Evolutionary conservation across 2,113 vertebrate species (phyloP), one percentile per base, ranked within the genome.

Genomic region (Thymallus thymallus): DNA sequence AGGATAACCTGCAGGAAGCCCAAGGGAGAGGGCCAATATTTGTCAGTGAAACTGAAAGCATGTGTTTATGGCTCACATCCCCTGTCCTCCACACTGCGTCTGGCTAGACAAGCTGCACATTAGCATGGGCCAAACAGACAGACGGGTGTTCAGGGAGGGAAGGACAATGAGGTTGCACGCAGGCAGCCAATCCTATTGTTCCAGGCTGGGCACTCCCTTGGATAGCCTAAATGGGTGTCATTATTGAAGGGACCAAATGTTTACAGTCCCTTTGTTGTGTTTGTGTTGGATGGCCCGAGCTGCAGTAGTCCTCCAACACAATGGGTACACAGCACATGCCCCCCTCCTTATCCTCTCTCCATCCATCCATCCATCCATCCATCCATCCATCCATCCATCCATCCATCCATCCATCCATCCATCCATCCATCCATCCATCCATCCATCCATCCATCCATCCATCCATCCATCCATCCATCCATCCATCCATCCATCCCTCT

Each of bases 251-350:
- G 84, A 85, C 69, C 81, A 81, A 85, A 75, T 90, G 84, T 90
- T 92, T 89, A 87, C 84, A 86, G 80, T 80, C 74, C 78, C 78
- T 89, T 80, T 83, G 85, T 90, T 88, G 86, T 92, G 80, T 79
- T 78, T 64, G 76, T 82, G 81, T 88, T 90, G 90, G 91, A 88
- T 85, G 76, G 77, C 79, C 86, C 77, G 86, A 45, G 71, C 41
- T 5, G 69, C 58, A 12, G 76, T 71, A 85, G 72, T 88, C 86
- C 76, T 76, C 78, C 66, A 76, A 70, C 64, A 84, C 83, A 80
- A 88, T 74, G 79, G 79, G 79, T 55, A 80, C 73, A 63, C 68
- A n/a, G 7, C 68, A n/a, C 24, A 45, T 23, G 16, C 7, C 35
- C 35, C 35, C 35, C 24, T 10, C 13, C 35, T 41, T 10, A 41